A percentile compares a stretch with the other conserved stretches of the same genome.
phyloP scores from a whole-genome alignment of 2,888 invertebrate genomes.

The Euplagia quadripunctaria region DNA sequence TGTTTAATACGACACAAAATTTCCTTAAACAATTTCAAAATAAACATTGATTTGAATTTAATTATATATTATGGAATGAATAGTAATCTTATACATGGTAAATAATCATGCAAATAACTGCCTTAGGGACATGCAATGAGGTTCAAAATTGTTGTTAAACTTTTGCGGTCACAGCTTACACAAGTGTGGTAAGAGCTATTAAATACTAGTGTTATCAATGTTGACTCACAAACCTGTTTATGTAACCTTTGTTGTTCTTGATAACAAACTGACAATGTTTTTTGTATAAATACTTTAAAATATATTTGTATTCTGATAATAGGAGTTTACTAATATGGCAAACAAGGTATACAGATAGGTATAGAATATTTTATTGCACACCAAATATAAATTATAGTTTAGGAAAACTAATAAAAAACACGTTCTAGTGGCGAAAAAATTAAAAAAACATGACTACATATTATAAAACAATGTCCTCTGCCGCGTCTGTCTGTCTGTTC shows the following conservation, averaged over 20 bases:
- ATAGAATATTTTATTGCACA: not conserved
- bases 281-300: not conserved
- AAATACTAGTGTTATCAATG: slow-evolving; percentile 35
- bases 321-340: not conserved
- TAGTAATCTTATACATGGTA: not conserved
- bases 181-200: slow-evolving; percentile 16
- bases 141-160: not conserved
- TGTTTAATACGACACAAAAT: not conserved
- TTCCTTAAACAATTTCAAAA: not conserved
- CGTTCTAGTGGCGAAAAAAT: no score
- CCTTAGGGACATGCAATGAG: slow-evolving; percentile 18
- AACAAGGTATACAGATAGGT: not conserved
- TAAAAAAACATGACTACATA: no score
- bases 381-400: not conserved
- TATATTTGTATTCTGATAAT: not conserved
- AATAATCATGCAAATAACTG: slow-evolving; percentile 18
- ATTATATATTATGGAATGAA: not conserved
- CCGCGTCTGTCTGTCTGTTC: no score
- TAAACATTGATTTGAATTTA: slow-evolving; percentile 6
- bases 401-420: no score
- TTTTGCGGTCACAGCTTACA: slow-evolving; percentile 7
- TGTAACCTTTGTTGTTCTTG: slow-evolving; percentile 37
- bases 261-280: slow-evolving; percentile 17
- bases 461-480: no score
- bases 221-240: slow-evolving; percentile 49